A percentile compares a stretch with the other conserved stretches of the same genome.
Conservation (phyloP, 2,888 invertebrate genomes). For the Thecophora atra region DNA sequence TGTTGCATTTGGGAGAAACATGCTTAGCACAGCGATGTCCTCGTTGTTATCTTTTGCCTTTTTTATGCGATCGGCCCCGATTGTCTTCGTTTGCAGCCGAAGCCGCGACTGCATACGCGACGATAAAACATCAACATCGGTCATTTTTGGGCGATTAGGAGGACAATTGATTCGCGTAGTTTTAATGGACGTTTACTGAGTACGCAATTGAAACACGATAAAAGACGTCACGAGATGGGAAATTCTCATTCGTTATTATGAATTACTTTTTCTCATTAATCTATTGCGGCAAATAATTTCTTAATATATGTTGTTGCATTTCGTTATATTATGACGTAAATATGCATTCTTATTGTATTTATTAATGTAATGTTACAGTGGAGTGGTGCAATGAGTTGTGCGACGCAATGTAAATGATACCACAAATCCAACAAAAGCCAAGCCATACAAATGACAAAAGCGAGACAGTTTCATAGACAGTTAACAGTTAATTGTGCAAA, state of each 20-base stretch:
- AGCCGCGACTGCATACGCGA: conserved; percentile 79
- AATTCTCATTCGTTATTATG: too few relatives aligned
- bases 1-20: conserved; percentile 77
- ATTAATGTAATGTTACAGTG: too few relatives aligned
- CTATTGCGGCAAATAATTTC: too few relatives aligned
- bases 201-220: too few relatives aligned
- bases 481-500: conserved; percentile 5
- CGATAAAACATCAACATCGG: conserved; percentile 80
- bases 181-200: too few relatives aligned
- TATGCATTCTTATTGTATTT: neutral
- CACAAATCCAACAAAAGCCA: neutral
- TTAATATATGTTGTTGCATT: too few relatives aligned
- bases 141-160: conserved; percentile 48
- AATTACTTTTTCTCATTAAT: too few relatives aligned
- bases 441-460: conserved; percentile 15
- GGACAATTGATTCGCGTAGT: too few relatives aligned
- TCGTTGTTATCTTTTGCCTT: conserved; percentile 84
- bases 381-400: neutral
- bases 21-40: conserved; percentile 86
- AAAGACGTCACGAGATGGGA: too few relatives aligned
- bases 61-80: conserved; percentile 83
- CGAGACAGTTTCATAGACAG: neutral
- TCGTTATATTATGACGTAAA: too few relatives aligned
- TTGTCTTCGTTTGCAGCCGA: conserved; percentile 80
- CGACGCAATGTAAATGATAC: neutral